phyloP scores from a whole-genome alignment of 2,888 invertebrate species.

The Leptopilina myrica region DNA sequence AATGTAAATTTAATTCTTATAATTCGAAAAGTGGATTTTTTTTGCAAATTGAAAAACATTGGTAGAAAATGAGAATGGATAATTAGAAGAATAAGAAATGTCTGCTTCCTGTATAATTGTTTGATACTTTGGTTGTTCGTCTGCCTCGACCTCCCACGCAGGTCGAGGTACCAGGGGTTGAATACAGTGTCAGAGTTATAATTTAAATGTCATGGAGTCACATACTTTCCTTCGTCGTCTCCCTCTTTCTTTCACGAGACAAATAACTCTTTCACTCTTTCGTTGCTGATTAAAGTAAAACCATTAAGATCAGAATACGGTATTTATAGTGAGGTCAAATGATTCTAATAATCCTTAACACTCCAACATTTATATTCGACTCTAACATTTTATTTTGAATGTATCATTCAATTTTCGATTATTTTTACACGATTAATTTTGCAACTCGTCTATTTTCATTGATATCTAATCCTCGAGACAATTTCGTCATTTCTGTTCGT shows the following conservation, averaged over 20 bases:
- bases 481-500: not conserved
- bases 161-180: slow-evolving; percentile 52
- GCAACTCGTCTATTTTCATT: not conserved
- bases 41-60: not conserved
- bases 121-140: slow-evolving; percentile 47
- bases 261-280: slow-evolving; percentile 44
- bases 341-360: slow-evolving; percentile 71
- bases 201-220: slow-evolving; percentile 58
- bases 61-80: not conserved
- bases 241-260: slow-evolving; percentile 48
- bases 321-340: slow-evolving; percentile 68
- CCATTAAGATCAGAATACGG: slow-evolving; percentile 60
- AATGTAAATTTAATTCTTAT: too few species aligned
- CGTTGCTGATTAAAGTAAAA: slow-evolving; percentile 60
- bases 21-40: not conserved
- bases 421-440: not conserved
- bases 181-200: slow-evolving; percentile 62
- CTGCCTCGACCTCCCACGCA: slow-evolving; percentile 54
- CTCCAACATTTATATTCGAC: slow-evolving; percentile 57
- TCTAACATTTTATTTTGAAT: slow-evolving; percentile 52
- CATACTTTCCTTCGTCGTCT: slow-evolving; percentile 51
- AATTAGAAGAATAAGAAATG: slow-evolving; percentile 12
- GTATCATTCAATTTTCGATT: slow-evolving; percentile 33
- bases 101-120: slow-evolving; percentile 34
- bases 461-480: not conserved